A percentile compares a stretch with the other conserved stretches of the same genome.
Evolutionary conservation across 2,888 invertebrate genomes (phyloP).

Genomic region (Calliphora vomitoria): DNA sequence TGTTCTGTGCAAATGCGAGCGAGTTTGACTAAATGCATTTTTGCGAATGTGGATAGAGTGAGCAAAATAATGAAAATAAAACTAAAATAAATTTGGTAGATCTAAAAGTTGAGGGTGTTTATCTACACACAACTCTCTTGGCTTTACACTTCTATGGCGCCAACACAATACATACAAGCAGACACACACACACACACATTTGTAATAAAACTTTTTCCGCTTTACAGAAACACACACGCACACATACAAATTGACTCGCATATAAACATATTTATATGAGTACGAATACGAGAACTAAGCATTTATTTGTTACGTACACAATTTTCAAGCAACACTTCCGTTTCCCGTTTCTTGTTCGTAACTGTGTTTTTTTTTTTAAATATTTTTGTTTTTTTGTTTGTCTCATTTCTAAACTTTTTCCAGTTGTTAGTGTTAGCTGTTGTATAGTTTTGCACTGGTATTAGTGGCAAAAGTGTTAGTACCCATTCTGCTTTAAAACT

Average conservation of each 20-base stretch:
- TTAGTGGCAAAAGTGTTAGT: slow-evolving; percentile 60
- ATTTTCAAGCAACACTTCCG: slow-evolving; percentile 71
- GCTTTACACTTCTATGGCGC: slow-evolving; percentile 54
- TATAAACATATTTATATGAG: slow-evolving; percentile 28
- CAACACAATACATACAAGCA: slow-evolving; percentile 7
- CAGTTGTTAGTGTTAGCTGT: slow-evolving; percentile 2
- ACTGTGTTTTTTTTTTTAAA: slow-evolving; percentile 33
- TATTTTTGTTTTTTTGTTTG: slow-evolving; percentile 5
- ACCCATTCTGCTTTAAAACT: slow-evolving; percentile 28
- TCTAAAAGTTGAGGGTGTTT: slow-evolving; percentile 46
- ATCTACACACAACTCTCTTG: slow-evolving; percentile 39
- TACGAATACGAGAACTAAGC: slow-evolving; percentile 50
- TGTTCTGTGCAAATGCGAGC: slow-evolving; percentile 6
- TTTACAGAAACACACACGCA: slow-evolving; percentile 2
- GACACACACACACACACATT: neutral
- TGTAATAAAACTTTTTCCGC: neutral
- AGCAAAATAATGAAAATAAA: neutral
- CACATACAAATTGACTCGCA: neutral
- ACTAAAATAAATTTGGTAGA: slow-evolving; percentile 1
- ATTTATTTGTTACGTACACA: slow-evolving; percentile 69
- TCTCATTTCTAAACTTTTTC: slow-evolving; percentile 35
- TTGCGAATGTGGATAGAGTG: neutral
- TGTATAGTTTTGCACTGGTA: slow-evolving; percentile 26
- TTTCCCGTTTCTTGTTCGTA: slow-evolving; percentile 57
- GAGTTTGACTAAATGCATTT: slow-evolving; percentile 16